A percentile compares a stretch with the other conserved stretches of the same genome.
These are phyloP conservation scores for Venustaconcha ellipsiformis DNA, from an alignment of 1,140 invertebrate genomes.

Conservation along the genomic window DNA sequence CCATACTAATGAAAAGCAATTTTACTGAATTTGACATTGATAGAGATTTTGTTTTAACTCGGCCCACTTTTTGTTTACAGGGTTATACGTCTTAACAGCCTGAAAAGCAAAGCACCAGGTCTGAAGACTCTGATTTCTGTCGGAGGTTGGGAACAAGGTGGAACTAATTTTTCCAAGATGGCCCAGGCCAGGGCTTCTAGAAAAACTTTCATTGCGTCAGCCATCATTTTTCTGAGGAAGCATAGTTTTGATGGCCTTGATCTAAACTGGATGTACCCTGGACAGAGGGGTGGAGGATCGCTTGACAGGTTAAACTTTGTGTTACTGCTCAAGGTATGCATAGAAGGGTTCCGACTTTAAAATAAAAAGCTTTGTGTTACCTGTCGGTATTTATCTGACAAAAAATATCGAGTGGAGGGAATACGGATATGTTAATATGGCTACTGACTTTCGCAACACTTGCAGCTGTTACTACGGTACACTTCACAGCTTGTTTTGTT, in stretches of 20 bases:
- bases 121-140: constrained; percentile 90
- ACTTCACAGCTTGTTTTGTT: too few species aligned
- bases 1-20: too few species aligned
- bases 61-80: too few species aligned
- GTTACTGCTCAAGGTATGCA: constrained; percentile 11
- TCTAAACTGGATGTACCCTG: constrained; percentile 94
- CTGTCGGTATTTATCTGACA: not conserved
- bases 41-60: too few species aligned
- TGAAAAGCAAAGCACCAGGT: constrained; percentile 20
- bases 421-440: too few species aligned
- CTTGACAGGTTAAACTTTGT: not conserved
- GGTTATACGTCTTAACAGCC: too few species aligned
- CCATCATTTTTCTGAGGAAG: constrained; percentile 71
- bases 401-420: too few species aligned
- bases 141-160: constrained; percentile 97
- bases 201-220: too few species aligned
- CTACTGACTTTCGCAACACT: too few species aligned
- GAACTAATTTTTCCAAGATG: constrained; percentile 73
- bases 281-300: constrained; percentile 23
- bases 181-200: not conserved
- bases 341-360: not conserved
- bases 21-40: too few species aligned
- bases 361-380: too few species aligned
- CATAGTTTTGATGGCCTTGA: constrained; percentile 96
- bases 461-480: too few species aligned